A percentile compares a stretch with the other conserved stretches of the same genome.
Evolutionary conservation across 2,797 vertebrate genomes (phyloP).

Genomic region (Aulostomus chinensis): DNA sequence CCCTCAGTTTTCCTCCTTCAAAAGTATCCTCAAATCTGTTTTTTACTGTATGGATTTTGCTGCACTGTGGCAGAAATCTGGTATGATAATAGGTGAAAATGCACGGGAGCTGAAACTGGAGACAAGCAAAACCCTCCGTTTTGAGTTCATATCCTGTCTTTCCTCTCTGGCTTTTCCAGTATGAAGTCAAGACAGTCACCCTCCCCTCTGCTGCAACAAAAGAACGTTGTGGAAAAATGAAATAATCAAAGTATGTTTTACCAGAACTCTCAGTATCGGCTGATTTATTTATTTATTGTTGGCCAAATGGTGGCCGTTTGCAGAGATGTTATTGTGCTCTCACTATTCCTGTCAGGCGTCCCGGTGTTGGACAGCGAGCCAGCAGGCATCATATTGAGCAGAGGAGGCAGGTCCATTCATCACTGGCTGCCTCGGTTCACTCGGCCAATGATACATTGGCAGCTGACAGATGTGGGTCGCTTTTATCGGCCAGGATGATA

Average conservation of each 20-base stretch:
- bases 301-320: conserved; percentile 15
- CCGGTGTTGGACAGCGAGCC: conserved; percentile 35
- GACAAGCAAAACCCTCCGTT: too few species aligned
- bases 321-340: conserved; percentile 22
- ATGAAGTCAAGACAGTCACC: too few species aligned
- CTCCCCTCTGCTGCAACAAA: too few species aligned
- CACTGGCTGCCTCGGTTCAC: conserved; percentile 48
- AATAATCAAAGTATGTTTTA: too few species aligned
- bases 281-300: too few species aligned
- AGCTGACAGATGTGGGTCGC: conserved; percentile 68
- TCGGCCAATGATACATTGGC: conserved; percentile 53
- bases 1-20: conserved; percentile 31
- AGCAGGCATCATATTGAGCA: conserved; percentile 45
- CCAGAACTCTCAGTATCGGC: too few species aligned
- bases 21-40: conserved; percentile 16
- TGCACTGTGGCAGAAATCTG: neutral
- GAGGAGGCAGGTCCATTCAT: conserved; percentile 66
- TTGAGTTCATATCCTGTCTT: too few species aligned
- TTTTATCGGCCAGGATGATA: conserved; percentile 50
- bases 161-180: too few species aligned
- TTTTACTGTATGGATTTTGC: conserved; percentile 1
- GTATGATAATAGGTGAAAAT: neutral
- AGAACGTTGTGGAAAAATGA: too few species aligned
- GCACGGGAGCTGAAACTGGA: too few species aligned
- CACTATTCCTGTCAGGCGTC: conserved; percentile 35